phyloP scores from a whole-genome alignment of 2,888 invertebrate genomes.

The Nemoura dubitans region DNA sequence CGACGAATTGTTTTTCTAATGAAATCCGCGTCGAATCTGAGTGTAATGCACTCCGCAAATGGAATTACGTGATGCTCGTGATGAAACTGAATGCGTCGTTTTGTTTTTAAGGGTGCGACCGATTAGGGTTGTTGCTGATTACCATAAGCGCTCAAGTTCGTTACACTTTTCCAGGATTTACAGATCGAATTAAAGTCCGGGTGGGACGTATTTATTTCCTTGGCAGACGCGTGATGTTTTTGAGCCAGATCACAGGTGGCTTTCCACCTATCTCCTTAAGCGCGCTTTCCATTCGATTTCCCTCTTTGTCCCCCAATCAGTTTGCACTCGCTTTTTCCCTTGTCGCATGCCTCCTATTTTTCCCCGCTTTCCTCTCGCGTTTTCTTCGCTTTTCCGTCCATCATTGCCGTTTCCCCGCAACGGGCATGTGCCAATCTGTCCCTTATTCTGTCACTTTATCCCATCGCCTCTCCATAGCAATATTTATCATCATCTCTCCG shows the following conservation, averaged over 20 bases:
- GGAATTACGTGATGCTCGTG: neutral
- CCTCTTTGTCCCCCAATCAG: slow-evolving; percentile 22
- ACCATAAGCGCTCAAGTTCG: slow-evolving; percentile 1
- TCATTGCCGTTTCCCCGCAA: slow-evolving; percentile 16
- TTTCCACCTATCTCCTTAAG: neutral
- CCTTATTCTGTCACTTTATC: slow-evolving; percentile 45
- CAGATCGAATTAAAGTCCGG: neutral
- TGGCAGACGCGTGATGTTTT: neutral
- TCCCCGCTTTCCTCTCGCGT: neutral
- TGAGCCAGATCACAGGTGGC: slow-evolving; percentile 23
- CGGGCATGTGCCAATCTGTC: slow-evolving; percentile 44
- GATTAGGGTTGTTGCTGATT: neutral
- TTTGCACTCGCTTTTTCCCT: neutral
- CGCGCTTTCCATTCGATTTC: neutral
- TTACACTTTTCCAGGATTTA: neutral
- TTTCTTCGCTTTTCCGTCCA: slow-evolving; percentile 20
- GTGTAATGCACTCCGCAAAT: slow-evolving; percentile 7
- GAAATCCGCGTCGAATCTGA: neutral
- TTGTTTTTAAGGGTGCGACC: neutral
- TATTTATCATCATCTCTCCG: slow-evolving; percentile 35
- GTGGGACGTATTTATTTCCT: neutral
- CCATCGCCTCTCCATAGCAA: slow-evolving; percentile 14
- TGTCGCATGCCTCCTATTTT: neutral
- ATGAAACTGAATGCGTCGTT: neutral
- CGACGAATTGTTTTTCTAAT: neutral